Conservation (phyloP, 1,140 invertebrate species). For the Meteorus sp. region DNA sequence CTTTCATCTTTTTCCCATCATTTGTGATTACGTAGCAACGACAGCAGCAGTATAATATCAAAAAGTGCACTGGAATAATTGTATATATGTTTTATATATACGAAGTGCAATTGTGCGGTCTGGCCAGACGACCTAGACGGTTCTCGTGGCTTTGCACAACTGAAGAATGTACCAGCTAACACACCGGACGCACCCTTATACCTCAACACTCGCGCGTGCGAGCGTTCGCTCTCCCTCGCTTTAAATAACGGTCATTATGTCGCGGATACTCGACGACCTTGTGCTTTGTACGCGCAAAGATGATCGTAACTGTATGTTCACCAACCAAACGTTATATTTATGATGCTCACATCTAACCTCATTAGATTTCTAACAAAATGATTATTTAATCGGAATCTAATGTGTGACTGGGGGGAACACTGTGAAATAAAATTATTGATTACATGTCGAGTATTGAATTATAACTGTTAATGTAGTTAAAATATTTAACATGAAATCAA, state of each 20-base stretch:
- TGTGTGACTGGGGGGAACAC: too few relatives aligned
- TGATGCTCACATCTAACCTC: too few relatives aligned
- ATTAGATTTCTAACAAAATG: too few relatives aligned
- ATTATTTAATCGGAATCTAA: too few relatives aligned
- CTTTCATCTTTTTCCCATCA: background rate
- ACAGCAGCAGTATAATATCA: background rate
- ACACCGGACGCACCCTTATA: constrained; percentile 1
- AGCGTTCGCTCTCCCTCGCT: constrained; percentile 15
- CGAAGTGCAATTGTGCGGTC: background rate
- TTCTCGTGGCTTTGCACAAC: background rate
- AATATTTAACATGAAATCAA: too few relatives aligned
- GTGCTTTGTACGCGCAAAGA: background rate
- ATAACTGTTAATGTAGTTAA: too few relatives aligned
- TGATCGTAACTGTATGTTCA: too few relatives aligned
- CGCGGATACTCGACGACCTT: constrained; percentile 25
- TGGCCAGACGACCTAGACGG: constrained; percentile 11
- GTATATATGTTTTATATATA: constrained; percentile 3
- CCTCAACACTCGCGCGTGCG: background rate
- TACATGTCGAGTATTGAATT: too few relatives aligned
- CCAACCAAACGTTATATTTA: too few relatives aligned
- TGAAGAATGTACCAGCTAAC: background rate
- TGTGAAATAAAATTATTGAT: too few relatives aligned
- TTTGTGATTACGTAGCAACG: background rate
- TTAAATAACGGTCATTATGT: constrained; percentile 28
- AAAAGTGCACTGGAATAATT: background rate